A percentile compares a stretch with the other conserved stretches of the same genome.
Evolutionary conservation across 2,888 invertebrate genomes (phyloP).

Genomic region (Seira musarum): DNA sequence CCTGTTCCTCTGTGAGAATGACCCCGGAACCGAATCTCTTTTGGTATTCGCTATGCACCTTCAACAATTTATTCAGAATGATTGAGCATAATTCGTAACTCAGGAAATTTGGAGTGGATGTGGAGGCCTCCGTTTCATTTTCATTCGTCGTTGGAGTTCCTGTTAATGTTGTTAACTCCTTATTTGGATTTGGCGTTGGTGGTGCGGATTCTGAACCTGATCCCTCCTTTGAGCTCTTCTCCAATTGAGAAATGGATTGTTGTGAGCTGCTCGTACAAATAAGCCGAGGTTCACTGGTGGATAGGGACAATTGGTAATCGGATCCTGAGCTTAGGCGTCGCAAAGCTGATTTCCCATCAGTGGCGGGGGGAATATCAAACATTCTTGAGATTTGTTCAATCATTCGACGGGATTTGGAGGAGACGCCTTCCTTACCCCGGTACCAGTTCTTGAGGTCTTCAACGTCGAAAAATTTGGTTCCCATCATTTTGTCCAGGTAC

Average conservation of each 20-base stretch:
- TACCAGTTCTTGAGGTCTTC: conserved; percentile 70
- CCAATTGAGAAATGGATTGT: conserved; percentile 6
- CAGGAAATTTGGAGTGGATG: conserved; percentile 28
- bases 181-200: conserved; percentile 8
- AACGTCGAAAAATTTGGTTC: conserved; percentile 88
- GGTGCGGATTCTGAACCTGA: not conserved
- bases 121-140: not conserved
- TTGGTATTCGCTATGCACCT: conserved; percentile 67
- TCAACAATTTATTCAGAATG: conserved; percentile 66
- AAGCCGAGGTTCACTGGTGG: conserved; percentile 25
- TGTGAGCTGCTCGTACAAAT: conserved; percentile 40
- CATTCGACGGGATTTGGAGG: conserved; percentile 73
- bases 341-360: conserved; percentile 39
- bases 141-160: conserved; percentile 12
- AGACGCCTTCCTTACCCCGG: conserved; percentile 62
- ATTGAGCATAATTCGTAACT: conserved; percentile 67
- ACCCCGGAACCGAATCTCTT: conserved; percentile 64
- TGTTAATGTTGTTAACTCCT: not conserved
- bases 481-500: conserved; percentile 88
- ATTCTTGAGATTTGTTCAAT: conserved; percentile 80
- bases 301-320: conserved; percentile 40
- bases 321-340: conserved; percentile 48
- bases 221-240: not conserved
- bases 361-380: conserved; percentile 70
- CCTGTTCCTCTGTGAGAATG: conserved; percentile 37